Percentiles rank a stretch among this genome's conserved stretches.
Evolutionary conservation across 1,140 invertebrate species (phyloP).

Genomic region (Cydia amplana): DNA sequence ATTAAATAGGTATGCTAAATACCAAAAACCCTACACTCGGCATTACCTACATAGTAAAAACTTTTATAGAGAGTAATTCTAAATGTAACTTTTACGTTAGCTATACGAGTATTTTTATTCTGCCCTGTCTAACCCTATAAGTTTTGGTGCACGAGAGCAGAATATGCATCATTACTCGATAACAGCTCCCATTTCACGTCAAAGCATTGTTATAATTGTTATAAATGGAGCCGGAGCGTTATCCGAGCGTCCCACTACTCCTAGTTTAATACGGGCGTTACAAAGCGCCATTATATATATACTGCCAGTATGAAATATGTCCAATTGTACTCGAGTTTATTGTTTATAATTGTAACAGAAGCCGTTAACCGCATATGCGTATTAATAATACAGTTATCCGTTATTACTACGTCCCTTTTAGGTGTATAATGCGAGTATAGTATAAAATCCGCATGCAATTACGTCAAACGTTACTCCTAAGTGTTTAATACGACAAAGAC

Average conservation of each 20-base stretch:
- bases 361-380: neutral
- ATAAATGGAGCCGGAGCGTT: neutral
- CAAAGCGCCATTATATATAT: constrained; percentile 27
- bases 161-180: constrained; percentile 22
- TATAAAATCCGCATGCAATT: neutral
- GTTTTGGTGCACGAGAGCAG: neutral
- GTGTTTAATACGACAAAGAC: too few species aligned
- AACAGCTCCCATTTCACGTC: constrained; percentile 13
- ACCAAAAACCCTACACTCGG: too few species aligned
- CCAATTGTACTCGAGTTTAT: constrained; percentile 6
- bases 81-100: too few species aligned
- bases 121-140: neutral
- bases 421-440: neutral
- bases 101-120: neutral
- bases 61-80: too few species aligned
- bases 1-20: too few species aligned
- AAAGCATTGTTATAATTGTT: constrained; percentile 26
- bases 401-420: neutral
- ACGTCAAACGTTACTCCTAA: too few species aligned
- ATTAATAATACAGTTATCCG: neutral
- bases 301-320: constrained; percentile 24
- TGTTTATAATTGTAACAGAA: constrained; percentile 22
- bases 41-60: too few species aligned
- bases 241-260: constrained; percentile 24
- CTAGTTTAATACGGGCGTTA: constrained; percentile 21